Evolutionary conservation across 2,888 invertebrate genomes (phyloP).

Genomic region (Drosophila trichaetosa): DNA sequence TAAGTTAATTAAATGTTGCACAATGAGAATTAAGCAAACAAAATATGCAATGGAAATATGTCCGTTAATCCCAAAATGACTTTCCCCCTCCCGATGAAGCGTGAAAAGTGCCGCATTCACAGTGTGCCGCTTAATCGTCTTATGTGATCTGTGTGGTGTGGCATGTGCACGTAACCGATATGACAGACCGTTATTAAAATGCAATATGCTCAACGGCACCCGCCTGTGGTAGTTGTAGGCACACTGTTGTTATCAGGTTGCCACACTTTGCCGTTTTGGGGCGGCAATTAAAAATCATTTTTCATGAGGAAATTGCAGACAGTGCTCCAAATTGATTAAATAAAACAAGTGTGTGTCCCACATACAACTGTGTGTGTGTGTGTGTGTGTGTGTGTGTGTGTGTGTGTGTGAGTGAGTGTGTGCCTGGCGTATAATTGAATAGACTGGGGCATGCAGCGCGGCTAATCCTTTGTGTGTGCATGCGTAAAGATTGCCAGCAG

Average conservation of each 20-base stretch:
- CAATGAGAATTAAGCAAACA: neutral
- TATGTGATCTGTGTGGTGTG: constrained; percentile 47
- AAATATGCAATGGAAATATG: constrained; percentile 33
- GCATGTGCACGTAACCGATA: constrained; percentile 60
- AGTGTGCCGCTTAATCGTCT: constrained; percentile 39
- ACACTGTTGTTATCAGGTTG: constrained; percentile 58
- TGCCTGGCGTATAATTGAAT: constrained; percentile 56
- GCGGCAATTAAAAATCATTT: constrained; percentile 74
- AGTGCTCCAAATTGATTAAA: constrained; percentile 66
- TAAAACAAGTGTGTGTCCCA: constrained; percentile 43
- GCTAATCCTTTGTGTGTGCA: constrained; percentile 51
- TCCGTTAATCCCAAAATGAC: constrained; percentile 10
- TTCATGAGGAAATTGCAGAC: constrained; percentile 66
- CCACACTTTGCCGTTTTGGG: constrained; percentile 25
- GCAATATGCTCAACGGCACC: constrained; percentile 62
- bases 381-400: neutral
- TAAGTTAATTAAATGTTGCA: neutral
- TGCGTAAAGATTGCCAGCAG: constrained; percentile 62
- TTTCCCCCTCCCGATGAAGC: constrained; percentile 22
- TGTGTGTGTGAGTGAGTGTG: neutral
- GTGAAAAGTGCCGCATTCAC: constrained; percentile 41
- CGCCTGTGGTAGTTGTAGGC: constrained; percentile 29
- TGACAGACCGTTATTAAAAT: constrained; percentile 61
- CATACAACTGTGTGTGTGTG: neutral
- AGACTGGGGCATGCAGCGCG: constrained; percentile 23